These are phyloP conservation scores for Coccyzus lansbergi DNA, from an alignment of 2,797 vertebrate genomes.

Conservation along the genomic window DNA sequence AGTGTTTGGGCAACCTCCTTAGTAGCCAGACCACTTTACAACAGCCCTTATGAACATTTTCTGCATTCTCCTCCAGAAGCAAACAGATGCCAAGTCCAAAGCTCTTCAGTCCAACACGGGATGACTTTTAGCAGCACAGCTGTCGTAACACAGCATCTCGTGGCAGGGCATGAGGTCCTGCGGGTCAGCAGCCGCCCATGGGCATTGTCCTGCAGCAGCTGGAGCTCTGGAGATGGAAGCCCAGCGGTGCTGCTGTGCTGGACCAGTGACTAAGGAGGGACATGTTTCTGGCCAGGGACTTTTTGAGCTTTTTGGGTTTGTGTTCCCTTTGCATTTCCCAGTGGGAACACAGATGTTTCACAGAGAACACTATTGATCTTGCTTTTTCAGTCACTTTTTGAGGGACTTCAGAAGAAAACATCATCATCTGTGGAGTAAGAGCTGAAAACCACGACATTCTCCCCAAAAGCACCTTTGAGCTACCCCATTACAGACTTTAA, in stretches of 20 bases:
- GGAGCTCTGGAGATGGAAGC: too few species aligned
- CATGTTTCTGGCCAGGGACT: background rate
- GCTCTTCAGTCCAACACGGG: fast-evolving
- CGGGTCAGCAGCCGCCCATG: background rate
- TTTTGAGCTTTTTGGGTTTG: fast-evolving
- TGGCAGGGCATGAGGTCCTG: background rate
- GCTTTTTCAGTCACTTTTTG: background rate
- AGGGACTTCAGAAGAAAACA: background rate
- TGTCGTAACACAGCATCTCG: background rate
- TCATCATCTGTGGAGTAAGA: background rate
- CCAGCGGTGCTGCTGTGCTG: fast-evolving
- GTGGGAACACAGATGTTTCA: background rate
- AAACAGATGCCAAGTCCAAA: background rate
- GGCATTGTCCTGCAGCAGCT: background rate
- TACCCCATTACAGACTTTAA: background rate
- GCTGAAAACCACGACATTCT: background rate
- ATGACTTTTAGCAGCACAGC: background rate
- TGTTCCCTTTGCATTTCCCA: fast-evolving
- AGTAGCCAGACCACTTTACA: background rate
- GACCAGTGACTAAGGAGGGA: background rate
- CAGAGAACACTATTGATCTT: background rate
- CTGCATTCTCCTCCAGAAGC: background rate
- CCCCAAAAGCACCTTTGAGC: background rate
- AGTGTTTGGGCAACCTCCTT: background rate
- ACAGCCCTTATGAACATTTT: background rate